A percentile compares a stretch with the other conserved stretches of the same genome.
phyloP scores from a whole-genome alignment of 2,888 invertebrate species.

The Harpalus rufipes region DNA sequence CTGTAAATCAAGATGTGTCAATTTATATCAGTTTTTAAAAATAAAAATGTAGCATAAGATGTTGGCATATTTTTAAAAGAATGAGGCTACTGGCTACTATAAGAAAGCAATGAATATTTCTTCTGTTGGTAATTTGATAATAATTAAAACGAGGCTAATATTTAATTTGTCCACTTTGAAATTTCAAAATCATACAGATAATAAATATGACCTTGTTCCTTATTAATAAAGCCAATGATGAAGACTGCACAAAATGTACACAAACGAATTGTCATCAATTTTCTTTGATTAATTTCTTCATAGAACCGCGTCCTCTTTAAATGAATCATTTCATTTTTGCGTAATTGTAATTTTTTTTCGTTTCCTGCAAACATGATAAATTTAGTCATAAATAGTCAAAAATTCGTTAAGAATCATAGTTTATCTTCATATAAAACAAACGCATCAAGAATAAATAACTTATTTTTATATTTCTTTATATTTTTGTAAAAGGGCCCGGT shows the following conservation, averaged over 20 bases:
- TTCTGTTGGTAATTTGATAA: constrained; percentile 33
- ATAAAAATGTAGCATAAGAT: not conserved
- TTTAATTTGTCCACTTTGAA: constrained; percentile 52
- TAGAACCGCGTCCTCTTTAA: constrained; percentile 47
- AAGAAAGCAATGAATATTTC: not conserved
- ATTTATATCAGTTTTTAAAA: not conserved
- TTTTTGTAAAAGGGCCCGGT: too few species aligned
- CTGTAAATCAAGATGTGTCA: not conserved
- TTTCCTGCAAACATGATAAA: constrained; percentile 27
- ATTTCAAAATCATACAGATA: constrained; percentile 62
- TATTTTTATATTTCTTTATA: not conserved
- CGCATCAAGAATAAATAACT: not conserved
- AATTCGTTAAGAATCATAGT: constrained; percentile 10
- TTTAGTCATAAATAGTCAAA: not conserved
- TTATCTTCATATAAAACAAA: not conserved
- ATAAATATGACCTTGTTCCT: constrained; percentile 62
- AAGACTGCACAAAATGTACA: constrained; percentile 50
- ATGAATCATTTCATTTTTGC: constrained; percentile 55
- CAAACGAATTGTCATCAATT: constrained; percentile 64
- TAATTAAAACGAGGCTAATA: constrained; percentile 57
- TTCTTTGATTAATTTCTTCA: constrained; percentile 57
- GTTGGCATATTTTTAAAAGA: not conserved
- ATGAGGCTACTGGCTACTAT: not conserved
- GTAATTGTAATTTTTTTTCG: constrained; percentile 47
- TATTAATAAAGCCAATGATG: constrained; percentile 59